Conservation (phyloP, 2,797 vertebrate species). For the Sebastes nivosus region DNA sequence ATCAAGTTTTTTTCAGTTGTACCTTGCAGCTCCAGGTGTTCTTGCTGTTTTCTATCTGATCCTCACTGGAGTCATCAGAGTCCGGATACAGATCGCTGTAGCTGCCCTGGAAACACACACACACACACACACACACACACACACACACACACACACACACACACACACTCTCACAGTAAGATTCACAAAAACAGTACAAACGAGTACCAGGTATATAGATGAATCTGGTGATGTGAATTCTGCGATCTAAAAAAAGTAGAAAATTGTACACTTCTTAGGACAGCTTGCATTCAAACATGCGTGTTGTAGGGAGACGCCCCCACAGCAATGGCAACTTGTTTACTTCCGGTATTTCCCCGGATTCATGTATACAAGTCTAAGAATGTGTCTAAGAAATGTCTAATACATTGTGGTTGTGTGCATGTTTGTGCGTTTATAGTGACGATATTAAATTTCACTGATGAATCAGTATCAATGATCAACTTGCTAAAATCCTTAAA, state of each 20-base stretch:
- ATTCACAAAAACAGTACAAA: neutral
- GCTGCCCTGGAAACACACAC: slow-evolving; percentile 87
- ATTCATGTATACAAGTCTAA: neutral
- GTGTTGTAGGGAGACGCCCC: too few relatives aligned
- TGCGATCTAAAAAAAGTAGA: too few relatives aligned
- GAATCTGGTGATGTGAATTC: neutral
- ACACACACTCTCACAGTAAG: neutral
- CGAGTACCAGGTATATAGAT: neutral
- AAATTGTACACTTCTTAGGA: too few relatives aligned
- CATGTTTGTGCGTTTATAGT: neutral
- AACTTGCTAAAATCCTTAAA: neutral
- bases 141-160: neutral
- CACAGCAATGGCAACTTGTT: too few relatives aligned
- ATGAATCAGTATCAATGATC: neutral
- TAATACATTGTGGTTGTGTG: neutral
- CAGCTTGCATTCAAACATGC: too few relatives aligned
- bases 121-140: neutral
- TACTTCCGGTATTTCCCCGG: too few relatives aligned
- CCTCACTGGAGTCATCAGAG: slow-evolving; percentile 97
- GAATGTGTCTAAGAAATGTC: neutral
- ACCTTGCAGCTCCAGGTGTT: slow-evolving; percentile 99
- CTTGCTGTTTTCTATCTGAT: slow-evolving; percentile 99
- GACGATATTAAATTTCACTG: neutral
- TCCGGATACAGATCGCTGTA: slow-evolving; percentile 98
- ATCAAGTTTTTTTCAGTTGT: neutral